These are phyloP conservation scores for Cryptus viduatorius DNA, from an alignment of 2,888 invertebrate genomes.

Conservation along the genomic window DNA sequence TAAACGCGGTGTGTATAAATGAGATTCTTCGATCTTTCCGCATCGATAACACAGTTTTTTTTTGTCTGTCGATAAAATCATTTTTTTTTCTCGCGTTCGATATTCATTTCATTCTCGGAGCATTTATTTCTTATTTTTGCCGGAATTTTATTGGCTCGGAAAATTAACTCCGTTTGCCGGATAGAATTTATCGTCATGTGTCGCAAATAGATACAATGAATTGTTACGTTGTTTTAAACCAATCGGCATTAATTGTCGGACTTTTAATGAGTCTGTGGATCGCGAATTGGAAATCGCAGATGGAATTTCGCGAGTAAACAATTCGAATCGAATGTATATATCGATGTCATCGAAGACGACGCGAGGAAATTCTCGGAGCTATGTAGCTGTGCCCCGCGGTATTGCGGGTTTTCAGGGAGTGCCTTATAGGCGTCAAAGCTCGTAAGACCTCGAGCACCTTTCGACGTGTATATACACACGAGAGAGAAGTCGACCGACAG, in stretches of 20 bases:
- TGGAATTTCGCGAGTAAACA: constrained; percentile 31
- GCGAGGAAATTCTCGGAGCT: constrained; percentile 4
- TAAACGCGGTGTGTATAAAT: neutral
- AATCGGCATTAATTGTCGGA: constrained; percentile 30
- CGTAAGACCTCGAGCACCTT: constrained; percentile 32
- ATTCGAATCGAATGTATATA: constrained; percentile 6
- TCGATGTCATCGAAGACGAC: constrained; percentile 22
- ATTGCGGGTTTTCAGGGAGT: constrained; percentile 29
- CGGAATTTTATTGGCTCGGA: too few species aligned
- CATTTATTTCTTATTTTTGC: too few species aligned
- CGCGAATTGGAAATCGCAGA: constrained; percentile 15
- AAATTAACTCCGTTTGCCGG: too few species aligned
- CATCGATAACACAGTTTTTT: neutral
- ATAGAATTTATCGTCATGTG: too few species aligned
- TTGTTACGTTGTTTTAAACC: neutral
- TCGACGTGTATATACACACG: neutral
- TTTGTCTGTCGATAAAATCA: neutral
- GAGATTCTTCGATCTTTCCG: neutral
- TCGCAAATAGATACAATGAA: neutral
- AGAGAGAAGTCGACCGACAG: constrained; percentile 11
- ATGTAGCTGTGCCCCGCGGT: neutral
- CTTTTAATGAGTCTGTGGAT: neutral
- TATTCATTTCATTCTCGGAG: neutral
- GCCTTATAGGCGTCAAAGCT: constrained; percentile 43
- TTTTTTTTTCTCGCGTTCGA: neutral